Evolutionary conservation across 2,888 invertebrate species (phyloP).

Genomic region (Dioctria linearis): DNA sequence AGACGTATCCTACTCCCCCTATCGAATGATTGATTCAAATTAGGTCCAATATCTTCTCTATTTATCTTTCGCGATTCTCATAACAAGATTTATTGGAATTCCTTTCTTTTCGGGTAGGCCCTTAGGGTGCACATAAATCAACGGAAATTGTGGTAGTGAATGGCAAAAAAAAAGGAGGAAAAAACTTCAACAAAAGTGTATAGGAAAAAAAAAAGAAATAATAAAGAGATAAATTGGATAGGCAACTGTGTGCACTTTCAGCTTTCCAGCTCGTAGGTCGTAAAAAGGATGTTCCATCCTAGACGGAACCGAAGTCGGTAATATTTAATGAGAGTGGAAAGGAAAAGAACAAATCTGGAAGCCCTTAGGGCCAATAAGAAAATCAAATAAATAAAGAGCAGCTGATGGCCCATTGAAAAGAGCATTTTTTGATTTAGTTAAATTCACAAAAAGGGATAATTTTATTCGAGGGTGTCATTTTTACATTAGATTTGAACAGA

Average conservation of each 20-base stretch:
- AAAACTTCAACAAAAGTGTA: conserved; percentile 13
- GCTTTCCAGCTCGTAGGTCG: not conserved
- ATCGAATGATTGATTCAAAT: conserved; percentile 36
- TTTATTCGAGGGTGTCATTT: not conserved
- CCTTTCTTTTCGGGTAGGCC: conserved; percentile 6
- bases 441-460: not conserved
- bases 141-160: conserved; percentile 29
- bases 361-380: conserved; percentile 3
- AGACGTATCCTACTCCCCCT: not conserved
- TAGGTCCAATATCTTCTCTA: conserved; percentile 32
- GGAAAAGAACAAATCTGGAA: not conserved
- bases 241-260: conserved; percentile 23
- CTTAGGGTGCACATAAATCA: conserved; percentile 28
- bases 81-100: conserved; percentile 32
- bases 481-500: no score
- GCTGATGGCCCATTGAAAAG: not conserved
- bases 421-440: not conserved
- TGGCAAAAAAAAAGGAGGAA: not conserved
- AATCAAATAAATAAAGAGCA: not conserved
- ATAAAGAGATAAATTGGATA: conserved; percentile 34
- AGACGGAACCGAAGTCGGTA: not conserved
- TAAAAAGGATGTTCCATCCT: not conserved
- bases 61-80: conserved; percentile 27
- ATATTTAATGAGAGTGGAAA: conserved; percentile 28
- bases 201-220: not conserved